A percentile compares a stretch with the other conserved stretches of the same genome.
Conservation (phyloP, 2,888 invertebrate species). For the Volucella inflata region DNA sequence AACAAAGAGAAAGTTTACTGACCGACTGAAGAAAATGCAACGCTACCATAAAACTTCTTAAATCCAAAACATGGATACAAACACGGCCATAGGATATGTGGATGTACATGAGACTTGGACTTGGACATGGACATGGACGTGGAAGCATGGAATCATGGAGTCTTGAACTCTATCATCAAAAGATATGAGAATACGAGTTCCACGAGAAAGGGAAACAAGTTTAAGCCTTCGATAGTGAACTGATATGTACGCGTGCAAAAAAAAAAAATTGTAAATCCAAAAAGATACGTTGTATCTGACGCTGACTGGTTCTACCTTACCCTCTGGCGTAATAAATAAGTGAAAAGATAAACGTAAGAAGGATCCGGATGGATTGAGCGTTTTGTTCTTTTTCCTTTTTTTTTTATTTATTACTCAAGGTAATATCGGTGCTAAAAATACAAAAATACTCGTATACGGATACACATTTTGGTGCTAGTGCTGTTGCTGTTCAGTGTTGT, state of each 20-base stretch:
- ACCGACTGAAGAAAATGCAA: conserved; percentile 58
- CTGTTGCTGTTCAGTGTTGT: conserved; percentile 13
- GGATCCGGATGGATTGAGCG: conserved; percentile 38
- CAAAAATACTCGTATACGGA: neutral
- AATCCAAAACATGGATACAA: conserved; percentile 49
- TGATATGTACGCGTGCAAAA: conserved; percentile 36
- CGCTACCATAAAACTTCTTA: conserved; percentile 56
- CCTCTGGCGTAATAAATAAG: conserved; percentile 32
- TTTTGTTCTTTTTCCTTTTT: too few species aligned
- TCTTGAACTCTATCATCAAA: neutral
- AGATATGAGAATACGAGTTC: neutral
- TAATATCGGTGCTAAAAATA: conserved; percentile 72
- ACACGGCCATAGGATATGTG: too few species aligned
- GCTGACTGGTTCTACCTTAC: neutral
- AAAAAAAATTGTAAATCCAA: neutral
- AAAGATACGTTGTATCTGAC: conserved; percentile 17
- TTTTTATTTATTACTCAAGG: conserved; percentile 65
- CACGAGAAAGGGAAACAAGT: conserved; percentile 52
- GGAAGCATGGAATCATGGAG: too few species aligned
- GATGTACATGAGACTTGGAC: too few species aligned
- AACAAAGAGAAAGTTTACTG: conserved; percentile 73
- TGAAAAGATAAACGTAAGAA: conserved; percentile 52
- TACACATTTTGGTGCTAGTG: conserved; percentile 32
- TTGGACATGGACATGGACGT: too few species aligned
- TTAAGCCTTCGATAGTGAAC: conserved; percentile 31